These are phyloP conservation scores for Rattus rattus DNA, from an alignment of 2,113 vertebrate genomes.

Conservation along the genomic window DNA sequence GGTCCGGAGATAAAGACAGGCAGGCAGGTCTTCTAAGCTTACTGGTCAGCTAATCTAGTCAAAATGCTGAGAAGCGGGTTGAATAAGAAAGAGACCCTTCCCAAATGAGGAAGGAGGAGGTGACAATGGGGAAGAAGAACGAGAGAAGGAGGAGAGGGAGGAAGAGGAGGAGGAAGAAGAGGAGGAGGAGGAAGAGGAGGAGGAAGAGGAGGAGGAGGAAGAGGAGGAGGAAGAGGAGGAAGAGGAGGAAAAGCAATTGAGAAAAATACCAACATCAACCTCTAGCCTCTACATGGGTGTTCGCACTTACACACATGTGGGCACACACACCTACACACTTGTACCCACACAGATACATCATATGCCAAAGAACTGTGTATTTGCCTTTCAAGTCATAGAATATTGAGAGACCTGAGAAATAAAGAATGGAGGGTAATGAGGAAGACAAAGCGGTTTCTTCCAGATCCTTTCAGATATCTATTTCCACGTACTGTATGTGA, in stretches of 20 bases:
- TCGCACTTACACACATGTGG: neutral
- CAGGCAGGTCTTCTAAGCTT: neutral
- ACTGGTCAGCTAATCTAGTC: neutral
- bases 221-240: neutral
- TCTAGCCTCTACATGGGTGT: neutral
- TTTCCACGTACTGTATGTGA: neutral
- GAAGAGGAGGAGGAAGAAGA: neutral
- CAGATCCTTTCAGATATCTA: neutral
- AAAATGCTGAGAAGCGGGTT: neutral
- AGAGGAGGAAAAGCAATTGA: neutral
- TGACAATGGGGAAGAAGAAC: neutral
- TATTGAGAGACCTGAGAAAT: neutral
- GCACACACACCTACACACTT: neutral
- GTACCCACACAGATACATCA: neutral
- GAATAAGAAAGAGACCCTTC: neutral
- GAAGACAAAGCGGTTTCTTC: neutral
- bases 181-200: neutral
- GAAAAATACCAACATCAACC: neutral
- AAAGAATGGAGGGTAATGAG: fast-evolving
- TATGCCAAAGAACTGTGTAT: neutral
- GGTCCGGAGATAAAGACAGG: neutral
- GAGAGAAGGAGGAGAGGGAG: fast-evolving
- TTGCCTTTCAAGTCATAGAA: neutral
- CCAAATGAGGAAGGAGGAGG: neutral
- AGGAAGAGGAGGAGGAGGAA: fast-evolving